Percentiles rank a stretch among this genome's conserved stretches.
These are phyloP conservation scores for Silurus asotus DNA, from an alignment of 2,113 vertebrate genomes.

Conservation along the genomic window DNA sequence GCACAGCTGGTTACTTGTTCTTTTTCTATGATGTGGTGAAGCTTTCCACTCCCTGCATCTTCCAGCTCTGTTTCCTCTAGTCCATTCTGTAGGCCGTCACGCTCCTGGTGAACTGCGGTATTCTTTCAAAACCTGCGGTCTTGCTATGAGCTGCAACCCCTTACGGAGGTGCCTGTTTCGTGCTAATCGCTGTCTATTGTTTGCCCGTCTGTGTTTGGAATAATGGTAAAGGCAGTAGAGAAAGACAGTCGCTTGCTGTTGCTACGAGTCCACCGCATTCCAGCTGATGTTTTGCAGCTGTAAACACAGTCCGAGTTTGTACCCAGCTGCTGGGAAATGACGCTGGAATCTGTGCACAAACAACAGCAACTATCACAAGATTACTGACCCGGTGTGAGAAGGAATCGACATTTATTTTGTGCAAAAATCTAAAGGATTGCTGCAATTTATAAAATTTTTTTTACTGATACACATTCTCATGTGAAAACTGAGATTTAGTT, in stretches of 20 bases:
- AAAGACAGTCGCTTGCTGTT: conserved; percentile 27
- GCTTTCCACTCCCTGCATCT: not conserved
- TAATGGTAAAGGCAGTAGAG: conserved; percentile 44
- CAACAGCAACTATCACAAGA: conserved; percentile 26
- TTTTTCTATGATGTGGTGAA: not conserved
- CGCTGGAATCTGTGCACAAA: conserved; percentile 40
- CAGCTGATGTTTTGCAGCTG: conserved; percentile 56
- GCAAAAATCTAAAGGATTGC: not conserved
- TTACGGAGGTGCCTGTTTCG: conserved; percentile 45
- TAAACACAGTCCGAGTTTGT: conserved; percentile 51
- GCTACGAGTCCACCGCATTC: conserved; percentile 33
- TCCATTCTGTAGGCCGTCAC: conserved; percentile 6
- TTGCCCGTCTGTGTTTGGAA: conserved; percentile 49
- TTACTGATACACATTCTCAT: not conserved
- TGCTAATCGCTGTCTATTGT: conserved; percentile 51
- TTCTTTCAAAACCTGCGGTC: conserved; percentile 23
- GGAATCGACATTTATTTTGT: not conserved
- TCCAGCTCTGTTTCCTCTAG: conserved; percentile 15
- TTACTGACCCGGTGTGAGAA: not conserved
- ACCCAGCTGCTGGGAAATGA: conserved; percentile 52
- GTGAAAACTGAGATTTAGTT: not conserved
- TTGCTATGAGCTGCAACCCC: conserved; percentile 40
- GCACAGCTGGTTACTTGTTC: conserved; percentile 3
- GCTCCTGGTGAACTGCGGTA: conserved; percentile 27
- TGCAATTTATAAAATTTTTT: not conserved